Percentiles rank a stretch among this genome's conserved stretches.
These are phyloP conservation scores for Ochropacha duplaris DNA, from an alignment of 2,888 invertebrate species.

Conservation along the genomic window DNA sequence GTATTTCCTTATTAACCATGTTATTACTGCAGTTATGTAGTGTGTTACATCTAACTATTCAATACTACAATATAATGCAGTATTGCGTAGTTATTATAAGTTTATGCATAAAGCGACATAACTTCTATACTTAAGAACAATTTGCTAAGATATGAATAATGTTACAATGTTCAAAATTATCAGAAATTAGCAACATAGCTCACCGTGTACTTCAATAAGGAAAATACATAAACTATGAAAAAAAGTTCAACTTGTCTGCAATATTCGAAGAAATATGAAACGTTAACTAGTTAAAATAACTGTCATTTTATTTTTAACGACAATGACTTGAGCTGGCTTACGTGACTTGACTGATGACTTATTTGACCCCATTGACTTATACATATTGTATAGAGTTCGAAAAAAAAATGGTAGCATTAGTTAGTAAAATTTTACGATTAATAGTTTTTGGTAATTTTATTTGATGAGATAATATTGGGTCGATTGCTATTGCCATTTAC, in stretches of 20 bases:
- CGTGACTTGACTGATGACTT: background rate
- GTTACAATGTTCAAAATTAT: no score
- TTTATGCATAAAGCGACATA: background rate
- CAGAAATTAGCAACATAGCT: no score
- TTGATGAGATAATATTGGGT: background rate
- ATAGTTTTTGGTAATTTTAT: background rate
- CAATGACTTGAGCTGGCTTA: background rate
- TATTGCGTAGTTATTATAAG: background rate
- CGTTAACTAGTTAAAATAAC: background rate
- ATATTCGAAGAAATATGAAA: background rate
- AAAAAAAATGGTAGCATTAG: background rate
- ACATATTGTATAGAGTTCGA: background rate
- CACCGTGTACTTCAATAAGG: no score
- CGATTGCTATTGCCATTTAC: no score
- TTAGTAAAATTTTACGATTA: background rate
- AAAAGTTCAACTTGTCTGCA: background rate
- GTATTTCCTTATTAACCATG: constrained; percentile 39
- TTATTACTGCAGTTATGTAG: background rate
- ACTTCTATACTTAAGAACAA: background rate
- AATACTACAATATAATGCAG: background rate
- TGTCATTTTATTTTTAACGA: background rate
- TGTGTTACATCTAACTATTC: background rate
- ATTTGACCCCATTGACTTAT: background rate
- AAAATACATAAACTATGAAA: background rate
- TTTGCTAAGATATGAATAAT: background rate